Conservation (phyloP, 1,140 invertebrate species). For the Bombyx mori region ASM3026992v2 NC_085114.1:1426501-1427000, state of each 20-base stretch:
- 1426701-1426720: constrained; percentile 47
- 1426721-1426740: constrained; percentile 17
- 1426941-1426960: no score
- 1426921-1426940: no score
- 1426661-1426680: constrained; percentile 36
- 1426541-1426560: no score
- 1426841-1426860: no score
- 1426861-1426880: no score
- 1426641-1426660: constrained; percentile 49
- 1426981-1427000: no score
- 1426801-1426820: background rate
- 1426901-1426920: no score
- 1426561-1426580: constrained; percentile 2
- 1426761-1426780: background rate
- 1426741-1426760: no score
- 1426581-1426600: constrained; percentile 39
- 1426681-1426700: constrained; percentile 28
- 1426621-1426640: constrained; percentile 38
- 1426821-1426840: no score
- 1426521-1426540: background rate
- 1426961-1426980: no score
- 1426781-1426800: background rate
- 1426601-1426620: constrained; percentile 12
- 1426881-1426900: no score
- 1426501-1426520: background rate